These are phyloP conservation scores for Empidonax alnorum DNA, from an alignment of 2,113 vertebrate species.

Conservation along the genomic window DNA sequence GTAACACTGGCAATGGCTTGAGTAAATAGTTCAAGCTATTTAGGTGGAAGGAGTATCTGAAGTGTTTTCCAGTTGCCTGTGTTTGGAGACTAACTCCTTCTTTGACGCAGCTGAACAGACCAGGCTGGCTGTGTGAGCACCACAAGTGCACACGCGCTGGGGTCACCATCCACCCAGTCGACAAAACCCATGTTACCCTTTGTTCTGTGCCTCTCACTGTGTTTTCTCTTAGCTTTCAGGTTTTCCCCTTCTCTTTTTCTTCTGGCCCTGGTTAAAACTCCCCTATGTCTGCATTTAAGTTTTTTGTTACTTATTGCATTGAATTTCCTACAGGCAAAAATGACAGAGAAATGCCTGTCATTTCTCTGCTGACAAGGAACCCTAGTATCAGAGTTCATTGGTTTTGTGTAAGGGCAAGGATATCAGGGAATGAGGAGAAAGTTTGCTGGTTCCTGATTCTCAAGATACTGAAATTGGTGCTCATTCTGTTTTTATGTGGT, in stretches of 20 bases:
- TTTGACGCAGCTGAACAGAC: background rate
- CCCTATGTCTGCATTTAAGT: background rate
- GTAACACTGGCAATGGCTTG: background rate
- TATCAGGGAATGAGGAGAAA: background rate
- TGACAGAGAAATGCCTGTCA: background rate
- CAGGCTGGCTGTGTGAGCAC: fast-evolving
- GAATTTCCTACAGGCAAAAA: background rate
- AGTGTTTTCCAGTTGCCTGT: background rate
- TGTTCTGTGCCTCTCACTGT: background rate
- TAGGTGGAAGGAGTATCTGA: background rate
- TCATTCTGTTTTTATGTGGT: background rate
- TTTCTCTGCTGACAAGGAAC: background rate
- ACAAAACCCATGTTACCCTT: background rate
- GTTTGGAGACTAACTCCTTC: background rate
- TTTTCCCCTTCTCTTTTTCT: background rate
- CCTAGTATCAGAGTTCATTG: background rate
- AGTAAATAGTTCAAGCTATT: background rate
- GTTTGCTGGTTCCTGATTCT: background rate
- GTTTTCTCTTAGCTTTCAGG: background rate
- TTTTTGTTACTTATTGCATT: background rate
- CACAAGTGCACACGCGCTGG: background rate
- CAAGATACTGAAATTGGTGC: background rate
- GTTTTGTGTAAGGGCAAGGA: background rate
- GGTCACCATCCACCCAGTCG: background rate
- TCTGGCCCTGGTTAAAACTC: background rate